Percentiles rank a stretch among this genome's conserved stretches.
Conservation (phyloP, 2,113 vertebrate species). For the Camarhynchus parvulus region DNA sequence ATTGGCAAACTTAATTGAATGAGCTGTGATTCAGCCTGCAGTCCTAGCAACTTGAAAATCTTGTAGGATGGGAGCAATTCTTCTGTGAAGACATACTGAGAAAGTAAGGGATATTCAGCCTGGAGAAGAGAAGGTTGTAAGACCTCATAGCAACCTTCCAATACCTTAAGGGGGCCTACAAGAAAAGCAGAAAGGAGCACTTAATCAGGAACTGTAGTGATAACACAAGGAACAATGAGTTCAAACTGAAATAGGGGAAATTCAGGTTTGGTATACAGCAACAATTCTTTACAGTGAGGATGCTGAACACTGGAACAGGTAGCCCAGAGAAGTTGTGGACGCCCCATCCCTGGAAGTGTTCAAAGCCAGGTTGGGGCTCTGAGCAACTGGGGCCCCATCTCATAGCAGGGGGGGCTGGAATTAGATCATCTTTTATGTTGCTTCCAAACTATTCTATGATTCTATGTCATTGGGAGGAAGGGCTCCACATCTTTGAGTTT, state of each 20-base stretch:
- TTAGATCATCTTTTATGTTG: neutral
- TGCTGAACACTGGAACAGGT: neutral
- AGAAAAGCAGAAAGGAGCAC: neutral
- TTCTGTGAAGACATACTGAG: neutral
- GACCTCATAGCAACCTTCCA: neutral
- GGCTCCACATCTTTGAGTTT: neutral
- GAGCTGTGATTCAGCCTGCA: neutral
- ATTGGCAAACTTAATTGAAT: neutral
- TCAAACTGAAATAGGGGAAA: neutral
- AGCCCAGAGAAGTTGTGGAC: neutral
- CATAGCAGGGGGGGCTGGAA: neutral
- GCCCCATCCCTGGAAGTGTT: neutral
- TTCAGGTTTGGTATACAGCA: neutral
- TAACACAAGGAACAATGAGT: neutral
- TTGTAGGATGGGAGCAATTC: neutral
- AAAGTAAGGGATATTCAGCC: neutral
- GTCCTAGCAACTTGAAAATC: neutral
- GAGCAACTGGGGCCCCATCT: accelerated
- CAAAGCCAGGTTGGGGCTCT: neutral
- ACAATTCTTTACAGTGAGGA: neutral
- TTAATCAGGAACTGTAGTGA: neutral
- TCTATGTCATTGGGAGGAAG: neutral
- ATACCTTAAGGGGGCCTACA: neutral
- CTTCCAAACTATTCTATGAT: neutral
- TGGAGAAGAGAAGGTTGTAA: neutral